These are phyloP conservation scores for Pelecanus crispus DNA, from an alignment of 2,113 vertebrate genomes.

Conservation along the genomic window DNA sequence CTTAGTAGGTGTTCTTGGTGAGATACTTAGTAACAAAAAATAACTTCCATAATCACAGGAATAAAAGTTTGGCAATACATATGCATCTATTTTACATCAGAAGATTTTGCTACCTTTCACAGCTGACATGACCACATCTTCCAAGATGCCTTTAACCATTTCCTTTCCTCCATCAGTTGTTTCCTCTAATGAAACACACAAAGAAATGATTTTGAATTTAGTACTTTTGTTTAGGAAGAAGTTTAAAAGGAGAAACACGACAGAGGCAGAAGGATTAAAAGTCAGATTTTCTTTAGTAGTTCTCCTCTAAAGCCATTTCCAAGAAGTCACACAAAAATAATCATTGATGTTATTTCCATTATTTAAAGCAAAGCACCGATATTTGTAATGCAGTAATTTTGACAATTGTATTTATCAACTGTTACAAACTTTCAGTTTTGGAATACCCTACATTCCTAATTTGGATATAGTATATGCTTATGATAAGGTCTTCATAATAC, in stretches of 20 bases:
- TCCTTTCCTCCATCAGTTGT: constrained; percentile 62
- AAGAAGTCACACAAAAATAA: not conserved
- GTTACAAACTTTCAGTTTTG: not conserved
- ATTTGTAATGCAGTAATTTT: not conserved
- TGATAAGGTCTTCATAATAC: not conserved
- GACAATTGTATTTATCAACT: not conserved
- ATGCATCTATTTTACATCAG: not conserved
- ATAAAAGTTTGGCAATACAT: not conserved
- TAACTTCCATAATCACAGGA: not conserved
- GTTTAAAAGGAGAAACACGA: not conserved
- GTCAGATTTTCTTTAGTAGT: not conserved
- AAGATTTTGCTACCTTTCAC: constrained; percentile 68
- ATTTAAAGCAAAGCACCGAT: not conserved
- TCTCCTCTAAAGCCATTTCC: not conserved
- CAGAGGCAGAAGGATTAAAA: not conserved
- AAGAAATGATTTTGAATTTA: not conserved
- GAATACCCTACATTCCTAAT: not conserved
- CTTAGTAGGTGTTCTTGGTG: not conserved
- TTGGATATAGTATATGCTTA: not conserved
- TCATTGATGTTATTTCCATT: not conserved
- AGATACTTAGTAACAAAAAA: not conserved
- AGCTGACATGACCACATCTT: constrained; percentile 73
- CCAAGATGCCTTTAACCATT: constrained; percentile 75
- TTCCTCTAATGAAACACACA: constrained; percentile 47
- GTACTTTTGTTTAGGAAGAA: not conserved